Percentiles rank a stretch among this genome's conserved stretches.
phyloP scores from a whole-genome alignment of 2,797 vertebrate genomes.

The Stomatorhinus walkeri region DNA sequence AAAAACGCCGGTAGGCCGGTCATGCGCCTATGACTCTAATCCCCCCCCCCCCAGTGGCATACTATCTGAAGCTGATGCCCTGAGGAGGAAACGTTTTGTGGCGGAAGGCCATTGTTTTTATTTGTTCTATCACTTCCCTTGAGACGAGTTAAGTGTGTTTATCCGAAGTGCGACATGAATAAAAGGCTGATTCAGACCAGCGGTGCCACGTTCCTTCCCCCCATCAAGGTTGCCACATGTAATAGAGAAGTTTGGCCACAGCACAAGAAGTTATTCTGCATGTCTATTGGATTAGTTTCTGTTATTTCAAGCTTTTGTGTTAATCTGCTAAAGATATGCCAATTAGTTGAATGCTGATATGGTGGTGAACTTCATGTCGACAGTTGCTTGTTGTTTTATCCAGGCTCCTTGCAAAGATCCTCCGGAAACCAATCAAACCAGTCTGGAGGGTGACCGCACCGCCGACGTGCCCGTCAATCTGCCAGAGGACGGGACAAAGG shows the following conservation, averaged over 20 bases:
- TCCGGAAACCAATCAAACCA: slow-evolving; percentile 66
- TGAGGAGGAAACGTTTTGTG: slow-evolving; percentile 1
- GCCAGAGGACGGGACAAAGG: slow-evolving; percentile 36
- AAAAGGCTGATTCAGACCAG: background rate
- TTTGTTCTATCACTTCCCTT: slow-evolving; percentile 19
- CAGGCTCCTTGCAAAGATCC: slow-evolving; percentile 66
- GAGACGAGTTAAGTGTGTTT: slow-evolving; percentile 3
- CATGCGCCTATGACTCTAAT: background rate
- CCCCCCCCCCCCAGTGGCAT: background rate
- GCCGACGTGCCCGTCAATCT: slow-evolving; percentile 29
- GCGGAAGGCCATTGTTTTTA: slow-evolving; percentile 25
- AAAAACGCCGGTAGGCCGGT: background rate
- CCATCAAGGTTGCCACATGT: slow-evolving; percentile 22
- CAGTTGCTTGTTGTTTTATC: background rate
- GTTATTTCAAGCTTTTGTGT: background rate
- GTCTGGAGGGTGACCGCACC: slow-evolving; percentile 61
- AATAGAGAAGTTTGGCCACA: slow-evolving; percentile 25
- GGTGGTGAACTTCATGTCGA: background rate
- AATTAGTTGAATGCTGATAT: background rate
- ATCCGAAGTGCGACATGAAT: background rate
- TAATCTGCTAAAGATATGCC: background rate
- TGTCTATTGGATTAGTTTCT: background rate
- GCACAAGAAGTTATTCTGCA: slow-evolving; percentile 9
- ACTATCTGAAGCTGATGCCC: background rate
- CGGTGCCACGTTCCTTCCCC: slow-evolving; percentile 29